Evolutionary conservation across 2,113 vertebrate species (phyloP), one percentile per base, ranked within the genome.

Genomic region (Cyprinodon variegatus): DNA sequence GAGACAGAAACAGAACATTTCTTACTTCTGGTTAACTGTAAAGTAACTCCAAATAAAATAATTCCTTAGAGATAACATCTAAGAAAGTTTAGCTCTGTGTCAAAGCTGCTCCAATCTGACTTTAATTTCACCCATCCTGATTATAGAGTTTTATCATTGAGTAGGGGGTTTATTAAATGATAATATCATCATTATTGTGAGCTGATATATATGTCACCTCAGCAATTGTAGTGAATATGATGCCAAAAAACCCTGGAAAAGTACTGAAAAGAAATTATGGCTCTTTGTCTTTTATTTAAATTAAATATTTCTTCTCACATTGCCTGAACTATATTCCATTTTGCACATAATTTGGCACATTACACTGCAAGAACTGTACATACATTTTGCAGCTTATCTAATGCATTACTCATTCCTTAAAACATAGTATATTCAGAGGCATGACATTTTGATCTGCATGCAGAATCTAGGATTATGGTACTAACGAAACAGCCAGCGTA

Each of bases 381-480:
- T 43, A 59, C 41, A 37, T 61, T 15, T 61, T 80, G 71, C 71
- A 72, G 43, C 50, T 57, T 48, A 7, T n/a, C 7, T 45, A 40
- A 46, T 43, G 46, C 14, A 45, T 53, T 22, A 46, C 65, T 59
- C 11, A 70, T 50, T 81, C 75, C 63, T 75, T 4, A 59, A 60
- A 61, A 72, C 48, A 45, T 61, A 65, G 68, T 79, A 57, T 78
- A 61, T 74, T 70, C 41, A 74, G 68, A 65, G 68, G 64, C 72
- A 72, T 59, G 36, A 40, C 20, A 40, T 70, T 53, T 29, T 78
- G 68, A 84, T 81, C 76, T 77, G 77, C 77, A 89, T 88, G 65
- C 71, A 82, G 68, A 91, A 87, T 84, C 50, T 76, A 74, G 86
- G 86, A 78, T 76, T 83, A 74, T 75, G 86, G 77, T 59, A 81